phyloP scores from a whole-genome alignment of 1,140 invertebrate genomes.

The Sminthurides bifidus region DNA sequence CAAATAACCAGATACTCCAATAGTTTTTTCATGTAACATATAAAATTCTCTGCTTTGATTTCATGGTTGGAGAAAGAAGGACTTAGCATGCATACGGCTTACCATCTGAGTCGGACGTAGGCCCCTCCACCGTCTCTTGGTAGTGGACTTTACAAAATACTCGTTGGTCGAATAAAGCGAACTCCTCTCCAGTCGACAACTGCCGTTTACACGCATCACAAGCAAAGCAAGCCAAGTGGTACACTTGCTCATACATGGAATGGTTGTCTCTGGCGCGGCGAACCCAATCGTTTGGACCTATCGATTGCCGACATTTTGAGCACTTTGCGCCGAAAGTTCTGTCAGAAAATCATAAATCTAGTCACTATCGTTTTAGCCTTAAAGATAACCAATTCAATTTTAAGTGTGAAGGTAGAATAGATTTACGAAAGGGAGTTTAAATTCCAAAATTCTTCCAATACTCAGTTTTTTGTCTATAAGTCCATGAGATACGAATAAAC shows the following conservation, averaged over 20 bases:
- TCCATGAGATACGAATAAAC: too few relatives aligned
- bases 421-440: too few relatives aligned
- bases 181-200: slow-evolving; percentile 93
- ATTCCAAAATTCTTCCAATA: too few relatives aligned
- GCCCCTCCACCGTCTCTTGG: slow-evolving; percentile 78
- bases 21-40: too few relatives aligned
- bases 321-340: slow-evolving; percentile 95
- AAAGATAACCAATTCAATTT: too few relatives aligned
- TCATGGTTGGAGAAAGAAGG: too few relatives aligned
- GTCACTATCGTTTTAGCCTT: too few relatives aligned
- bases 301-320: slow-evolving; percentile 81
- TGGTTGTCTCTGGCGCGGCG: slow-evolving; percentile 45
- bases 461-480: too few relatives aligned
- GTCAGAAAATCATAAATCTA: slow-evolving; percentile 3
- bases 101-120: slow-evolving; percentile 26
- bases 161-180: slow-evolving; percentile 76
- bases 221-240: slow-evolving; percentile 55
- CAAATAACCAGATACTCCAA: background rate
- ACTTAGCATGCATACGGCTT: slow-evolving; percentile 1
- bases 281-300: slow-evolving; percentile 94
- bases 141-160: slow-evolving; percentile 69
- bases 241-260: slow-evolving; percentile 60
- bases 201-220: slow-evolving; percentile 86
- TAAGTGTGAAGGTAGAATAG: too few relatives aligned
- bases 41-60: background rate